phyloP scores from a whole-genome alignment of 2,888 invertebrate genomes.

The Hirtodrosophila histrioides region DNA sequence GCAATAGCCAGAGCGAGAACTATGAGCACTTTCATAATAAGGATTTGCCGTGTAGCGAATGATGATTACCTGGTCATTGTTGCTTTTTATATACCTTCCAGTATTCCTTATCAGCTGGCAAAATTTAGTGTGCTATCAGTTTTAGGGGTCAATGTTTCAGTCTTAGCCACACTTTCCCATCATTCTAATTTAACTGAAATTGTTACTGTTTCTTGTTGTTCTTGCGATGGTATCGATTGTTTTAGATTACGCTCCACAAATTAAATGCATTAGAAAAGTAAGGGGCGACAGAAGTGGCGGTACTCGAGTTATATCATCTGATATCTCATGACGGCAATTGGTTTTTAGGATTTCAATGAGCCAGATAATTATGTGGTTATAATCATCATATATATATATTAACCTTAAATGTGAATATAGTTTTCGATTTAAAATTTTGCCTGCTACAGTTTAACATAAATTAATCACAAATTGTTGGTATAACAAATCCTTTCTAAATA shows the following conservation, averaged over 20 bases:
- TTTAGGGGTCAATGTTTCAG: no score
- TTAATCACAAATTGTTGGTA: no score
- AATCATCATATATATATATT: no score
- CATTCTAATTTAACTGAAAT: no score
- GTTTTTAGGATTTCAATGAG: not conserved
- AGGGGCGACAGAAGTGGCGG: conserved; percentile 23
- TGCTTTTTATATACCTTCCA: no score
- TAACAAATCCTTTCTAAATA: no score
- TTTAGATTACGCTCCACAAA: conserved; percentile 39
- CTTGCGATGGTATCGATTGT: conserved; percentile 4
- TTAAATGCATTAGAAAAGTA: conserved; percentile 42
- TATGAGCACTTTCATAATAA: conserved; percentile 69
- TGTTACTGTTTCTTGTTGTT: no score
- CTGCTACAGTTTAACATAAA: no score
- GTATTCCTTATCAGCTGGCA: not conserved
- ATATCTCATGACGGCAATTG: conserved; percentile 8
- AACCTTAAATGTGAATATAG: no score
- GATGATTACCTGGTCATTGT: not conserved
- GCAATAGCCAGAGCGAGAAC: conserved; percentile 68
- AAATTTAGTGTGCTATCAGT: not conserved
- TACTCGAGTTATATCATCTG: conserved; percentile 12
- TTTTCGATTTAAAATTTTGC: no score
- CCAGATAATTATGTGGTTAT: no score
- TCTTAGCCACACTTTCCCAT: no score
- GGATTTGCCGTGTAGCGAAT: conserved; percentile 44